Evolutionary conservation across 2,113 vertebrate genomes (phyloP), one percentile per base, ranked within the genome.

Genomic region (Mirounga angustirostris): DNA sequence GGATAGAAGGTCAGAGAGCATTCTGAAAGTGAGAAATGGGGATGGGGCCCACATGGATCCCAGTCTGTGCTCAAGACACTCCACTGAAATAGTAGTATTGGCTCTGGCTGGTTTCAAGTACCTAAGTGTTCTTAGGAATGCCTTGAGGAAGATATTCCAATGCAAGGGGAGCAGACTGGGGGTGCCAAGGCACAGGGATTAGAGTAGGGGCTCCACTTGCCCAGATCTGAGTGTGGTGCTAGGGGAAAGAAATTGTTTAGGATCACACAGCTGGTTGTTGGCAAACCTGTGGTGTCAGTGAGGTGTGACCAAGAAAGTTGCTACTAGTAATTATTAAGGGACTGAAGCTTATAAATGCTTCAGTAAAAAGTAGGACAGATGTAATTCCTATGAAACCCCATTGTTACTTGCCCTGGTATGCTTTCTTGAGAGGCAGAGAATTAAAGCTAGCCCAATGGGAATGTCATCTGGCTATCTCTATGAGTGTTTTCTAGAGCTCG

Each of bases 341-440:
- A 80, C 21, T 8, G 63, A 76, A 93, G 92, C 89, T 90, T 78
- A 10, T 28, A 95, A 36, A 92, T 61, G 40, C 61, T 79, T 83
- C 18, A 33, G 52, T 56, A 4, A 13, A 82, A 43, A 26, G 58
- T 46, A 73, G 69, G 61, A 40, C n/a, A 78, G 58, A n/a, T 46
- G 33, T 4, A 21, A 63, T 85, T 83, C 82, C 12, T 74, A n/a
- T 33, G 69, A 83, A 33, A 59, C 19, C 19, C 18, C 4, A 7
- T 59, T 78, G 24, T 61, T 63, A 46, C 19, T 79, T 69, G 58
- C 18, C 40, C 28, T 8, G 52, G 28, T 43, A 19, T 46, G 43
- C 54, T 90, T 86, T 86, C 58, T 69, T n/a, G 56, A 90, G 73
- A 83, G 9, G 43, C 12, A 33, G 59, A 28, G 50, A 61, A n/a